Evolutionary conservation across 2,888 invertebrate species (phyloP), one percentile per base, ranked within the genome.

Genomic region (Hofmannophila pseudospretella): DNA sequence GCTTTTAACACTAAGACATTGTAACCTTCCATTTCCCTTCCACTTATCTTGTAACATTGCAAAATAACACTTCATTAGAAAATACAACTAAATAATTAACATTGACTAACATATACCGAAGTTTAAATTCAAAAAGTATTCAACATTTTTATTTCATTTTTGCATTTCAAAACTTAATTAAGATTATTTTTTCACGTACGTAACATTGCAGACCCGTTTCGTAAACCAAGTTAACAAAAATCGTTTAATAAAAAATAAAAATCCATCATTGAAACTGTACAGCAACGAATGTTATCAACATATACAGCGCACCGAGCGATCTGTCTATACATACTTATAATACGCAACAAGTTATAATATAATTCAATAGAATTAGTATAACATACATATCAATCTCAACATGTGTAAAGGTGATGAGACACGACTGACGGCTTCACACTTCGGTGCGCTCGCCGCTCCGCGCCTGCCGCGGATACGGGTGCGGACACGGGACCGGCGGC

Each of bases 361-460:
- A 84, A 84, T 84, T 84, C 80, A 82, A 84, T 85, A 84, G 81
- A 86, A 85, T 85, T 84, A 82, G 81, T 80, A 80, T 84, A 84
- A 85, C 84, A 82, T 82, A 85, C 84, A 82, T 82, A 81, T 82
- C 82, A 84, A 82, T 81, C 76, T 84, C 84, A 82, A 85, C 85
- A 80, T 81, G 85, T 85, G 85, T 85, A 85, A 79, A 84, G 81
- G 78, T 73, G 80, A 78, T 74, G 80, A 75, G 76, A 73, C 75
- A 67, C 74, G 77, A 67, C 71, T 59, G 72, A 56, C 64, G 70
- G 58, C 39, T 34, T 5, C 11, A 10, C 11, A 27, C 27, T 11
- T 2, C 27, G 27, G 27, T 27, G 27, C 27, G 27, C 23, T 2
- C 16, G 16, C 16, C 27, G 27, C n/a, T 27, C n/a, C 27, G 27